Percentiles rank a stretch among this genome's conserved stretches.
Evolutionary conservation across 2,888 invertebrate genomes (phyloP).

Genomic region (Gerris lacustris): DNA sequence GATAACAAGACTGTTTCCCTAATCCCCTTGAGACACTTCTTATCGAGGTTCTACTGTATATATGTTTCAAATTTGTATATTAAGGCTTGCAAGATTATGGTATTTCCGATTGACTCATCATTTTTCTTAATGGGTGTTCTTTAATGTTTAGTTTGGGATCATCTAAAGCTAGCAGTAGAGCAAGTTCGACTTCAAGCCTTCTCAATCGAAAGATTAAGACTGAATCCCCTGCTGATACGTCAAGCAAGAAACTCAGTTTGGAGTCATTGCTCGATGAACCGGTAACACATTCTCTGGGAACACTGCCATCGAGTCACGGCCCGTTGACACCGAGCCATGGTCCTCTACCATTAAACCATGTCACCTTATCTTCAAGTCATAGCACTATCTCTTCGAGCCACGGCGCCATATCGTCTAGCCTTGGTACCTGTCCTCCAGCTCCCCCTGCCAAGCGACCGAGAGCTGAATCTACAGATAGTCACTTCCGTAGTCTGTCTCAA

Average conservation of each 20-base stretch:
- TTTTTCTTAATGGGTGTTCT: too few species aligned
- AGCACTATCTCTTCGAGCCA: not conserved
- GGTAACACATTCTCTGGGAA: not conserved
- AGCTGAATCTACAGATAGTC: conserved; percentile 2
- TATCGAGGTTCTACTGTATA: too few species aligned
- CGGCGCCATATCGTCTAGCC: not conserved
- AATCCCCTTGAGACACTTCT: too few species aligned
- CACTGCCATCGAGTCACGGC: not conserved
- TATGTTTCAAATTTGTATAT: too few species aligned
- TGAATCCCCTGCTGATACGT: not conserved
- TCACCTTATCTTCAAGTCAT: not conserved
- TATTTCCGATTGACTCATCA: too few species aligned
- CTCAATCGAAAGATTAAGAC: not conserved
- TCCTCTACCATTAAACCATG: not conserved
- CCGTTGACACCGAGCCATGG: too few species aligned
- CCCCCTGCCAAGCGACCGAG: not conserved
- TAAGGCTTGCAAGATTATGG: too few species aligned
- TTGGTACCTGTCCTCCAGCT: not conserved
- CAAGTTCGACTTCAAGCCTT: not conserved
- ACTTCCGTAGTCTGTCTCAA: not conserved
- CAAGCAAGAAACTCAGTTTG: not conserved
- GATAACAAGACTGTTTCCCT: too few species aligned
- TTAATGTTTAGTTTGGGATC: too few species aligned
- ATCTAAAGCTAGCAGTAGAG: not conserved
- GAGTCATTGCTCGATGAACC: conserved; percentile 2